Evolutionary conservation across 2,888 invertebrate species (phyloP).

Genomic region (Pammene fasciana): DNA sequence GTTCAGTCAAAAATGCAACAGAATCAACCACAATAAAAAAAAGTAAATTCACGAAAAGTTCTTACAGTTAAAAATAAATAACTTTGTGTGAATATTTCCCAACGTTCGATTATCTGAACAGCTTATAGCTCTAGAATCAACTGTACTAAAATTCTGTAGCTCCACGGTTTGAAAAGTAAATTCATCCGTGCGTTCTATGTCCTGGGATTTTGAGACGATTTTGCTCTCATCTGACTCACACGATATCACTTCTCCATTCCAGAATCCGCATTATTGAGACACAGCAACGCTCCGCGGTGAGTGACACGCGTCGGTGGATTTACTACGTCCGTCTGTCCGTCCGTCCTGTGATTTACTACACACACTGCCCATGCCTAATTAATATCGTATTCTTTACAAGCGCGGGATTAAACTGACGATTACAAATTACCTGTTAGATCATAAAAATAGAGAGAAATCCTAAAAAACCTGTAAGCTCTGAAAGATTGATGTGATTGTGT

Average conservation of each 20-base stretch:
- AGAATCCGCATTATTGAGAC: constrained; percentile 30
- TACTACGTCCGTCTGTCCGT: constrained; percentile 59
- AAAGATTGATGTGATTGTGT: constrained; percentile 20
- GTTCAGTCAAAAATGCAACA: too few relatives aligned
- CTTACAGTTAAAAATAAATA: too few relatives aligned
- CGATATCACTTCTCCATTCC: constrained; percentile 1
- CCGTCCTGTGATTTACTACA: constrained; percentile 65
- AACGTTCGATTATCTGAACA: too few relatives aligned
- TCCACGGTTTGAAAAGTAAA: too few relatives aligned
- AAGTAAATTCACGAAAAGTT: too few relatives aligned
- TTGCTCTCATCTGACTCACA: neutral
- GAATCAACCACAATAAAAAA: too few relatives aligned
- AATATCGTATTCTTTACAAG: constrained; percentile 51
- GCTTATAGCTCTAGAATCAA: too few relatives aligned
- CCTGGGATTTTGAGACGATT: neutral
- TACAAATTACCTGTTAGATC: constrained; percentile 11
- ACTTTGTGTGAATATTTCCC: too few relatives aligned
- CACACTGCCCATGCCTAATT: constrained; percentile 57
- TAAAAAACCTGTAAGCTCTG: constrained; percentile 16
- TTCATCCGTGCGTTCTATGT: too few relatives aligned
- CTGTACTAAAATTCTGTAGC: too few relatives aligned
- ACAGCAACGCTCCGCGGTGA: constrained; percentile 53
- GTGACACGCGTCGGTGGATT: constrained; percentile 69
- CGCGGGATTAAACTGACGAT: constrained; percentile 16
- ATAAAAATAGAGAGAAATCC: neutral